phyloP scores from a whole-genome alignment of 1,140 invertebrate species.

The Agrilus planipennis region DNA sequence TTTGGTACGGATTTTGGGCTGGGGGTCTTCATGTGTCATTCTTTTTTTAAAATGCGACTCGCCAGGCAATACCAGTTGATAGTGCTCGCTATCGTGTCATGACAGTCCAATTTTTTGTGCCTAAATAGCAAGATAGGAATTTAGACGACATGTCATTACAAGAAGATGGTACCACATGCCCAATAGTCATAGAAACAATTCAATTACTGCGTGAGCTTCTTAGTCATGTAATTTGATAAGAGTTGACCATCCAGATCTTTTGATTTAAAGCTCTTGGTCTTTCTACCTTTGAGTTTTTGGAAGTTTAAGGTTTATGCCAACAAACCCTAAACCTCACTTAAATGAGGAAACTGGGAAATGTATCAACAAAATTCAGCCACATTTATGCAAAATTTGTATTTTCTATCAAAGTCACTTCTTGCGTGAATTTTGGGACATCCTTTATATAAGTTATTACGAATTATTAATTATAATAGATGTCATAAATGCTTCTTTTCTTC shows the following conservation, averaged over 20 bases:
- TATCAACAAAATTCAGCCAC: conserved; percentile 20
- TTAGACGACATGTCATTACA: conserved; percentile 19
- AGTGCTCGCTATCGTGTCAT: conserved; percentile 15
- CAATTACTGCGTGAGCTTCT: conserved; percentile 19
- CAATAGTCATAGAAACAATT: conserved; percentile 18
- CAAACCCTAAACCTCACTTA: conserved; percentile 16
- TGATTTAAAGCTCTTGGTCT: conserved; percentile 19
- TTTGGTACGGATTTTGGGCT: conserved; percentile 16
- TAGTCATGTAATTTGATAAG: conserved; percentile 17
- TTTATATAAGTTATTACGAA: too few species aligned
- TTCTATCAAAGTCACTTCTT: too few species aligned
- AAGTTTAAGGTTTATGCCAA: conserved; percentile 18
- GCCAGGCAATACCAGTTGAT: conserved; percentile 32
- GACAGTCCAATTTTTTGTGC: conserved; percentile 14
- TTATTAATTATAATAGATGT: too few species aligned
- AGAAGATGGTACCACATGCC: conserved; percentile 17
- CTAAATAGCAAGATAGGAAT: conserved; percentile 15
- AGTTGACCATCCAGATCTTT: conserved; percentile 17
- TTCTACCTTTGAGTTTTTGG: conserved; percentile 15
- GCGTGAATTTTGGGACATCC: too few species aligned
- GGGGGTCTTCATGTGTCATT: too few species aligned
- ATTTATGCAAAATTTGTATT: conserved; percentile 19
- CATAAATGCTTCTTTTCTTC: too few species aligned
- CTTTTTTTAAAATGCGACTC: conserved; percentile 7
- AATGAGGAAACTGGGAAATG: conserved; percentile 17